Conservation (phyloP, 2,888 invertebrate genomes). For the Standfussiana lucernea region DNA sequence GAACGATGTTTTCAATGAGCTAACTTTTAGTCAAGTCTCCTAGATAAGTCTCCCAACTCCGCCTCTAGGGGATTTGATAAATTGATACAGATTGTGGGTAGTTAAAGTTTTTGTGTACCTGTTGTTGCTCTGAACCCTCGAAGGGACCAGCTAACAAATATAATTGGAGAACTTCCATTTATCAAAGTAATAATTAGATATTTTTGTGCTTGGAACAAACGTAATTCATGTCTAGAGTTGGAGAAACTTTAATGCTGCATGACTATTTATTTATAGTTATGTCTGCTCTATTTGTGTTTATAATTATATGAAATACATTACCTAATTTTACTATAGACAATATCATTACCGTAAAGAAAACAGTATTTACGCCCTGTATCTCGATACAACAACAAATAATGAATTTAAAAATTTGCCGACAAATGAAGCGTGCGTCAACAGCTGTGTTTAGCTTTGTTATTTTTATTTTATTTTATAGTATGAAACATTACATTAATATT, state of each 20-base stretch:
- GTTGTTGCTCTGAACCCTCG: conserved; percentile 50
- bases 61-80: conserved; percentile 72
- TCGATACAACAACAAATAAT: neutral
- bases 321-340: no score
- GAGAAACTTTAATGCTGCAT: conserved; percentile 2
- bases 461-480: no score
- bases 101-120: conserved; percentile 70
- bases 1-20: conserved; percentile 73
- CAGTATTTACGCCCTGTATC: neutral
- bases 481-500: no score
- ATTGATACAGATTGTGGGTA: conserved; percentile 77
- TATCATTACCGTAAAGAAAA: neutral
- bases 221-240: conserved; percentile 42
- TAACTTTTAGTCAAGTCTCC: conserved; percentile 69
- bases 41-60: conserved; percentile 68
- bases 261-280: neutral
- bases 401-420: neutral
- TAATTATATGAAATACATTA: neutral
- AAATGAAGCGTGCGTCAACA: neutral
- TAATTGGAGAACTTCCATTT: conserved; percentile 63
- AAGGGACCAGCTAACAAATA: conserved; percentile 44
- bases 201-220: conserved; percentile 57
- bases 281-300: neutral
- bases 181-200: conserved; percentile 64
- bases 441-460: neutral